A percentile compares a stretch with the other conserved stretches of the same genome.
Conservation (phyloP, 1,140 invertebrate genomes). For the Maniola jurtina region DNA sequence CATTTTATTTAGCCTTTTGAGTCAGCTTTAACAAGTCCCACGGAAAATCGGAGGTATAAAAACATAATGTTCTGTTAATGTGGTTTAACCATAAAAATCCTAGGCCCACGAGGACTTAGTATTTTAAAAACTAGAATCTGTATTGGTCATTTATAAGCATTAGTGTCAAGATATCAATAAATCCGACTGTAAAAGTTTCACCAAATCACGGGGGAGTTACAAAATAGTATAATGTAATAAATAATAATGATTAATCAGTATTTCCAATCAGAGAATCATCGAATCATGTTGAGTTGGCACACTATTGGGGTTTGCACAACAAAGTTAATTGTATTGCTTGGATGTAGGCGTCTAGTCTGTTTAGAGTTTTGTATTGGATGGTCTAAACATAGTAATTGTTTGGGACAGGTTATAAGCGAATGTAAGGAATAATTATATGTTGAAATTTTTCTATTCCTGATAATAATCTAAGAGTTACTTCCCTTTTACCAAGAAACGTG, state of each 20-base stretch:
- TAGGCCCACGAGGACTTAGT: no score
- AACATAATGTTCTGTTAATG: no score
- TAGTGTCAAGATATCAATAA: constrained; percentile 1
- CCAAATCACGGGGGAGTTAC: background rate
- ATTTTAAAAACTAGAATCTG: no score
- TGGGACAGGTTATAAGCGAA: background rate
- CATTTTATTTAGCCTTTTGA: no score
- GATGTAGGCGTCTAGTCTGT: constrained; percentile 22
- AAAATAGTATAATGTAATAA: constrained; percentile 6
- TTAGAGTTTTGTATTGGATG: constrained; percentile 12
- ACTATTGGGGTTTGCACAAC: constrained; percentile 17
- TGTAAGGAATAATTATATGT: background rate
- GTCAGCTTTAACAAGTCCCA: no score
- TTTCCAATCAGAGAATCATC: constrained; percentile 16
- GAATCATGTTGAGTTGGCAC: constrained; percentile 1
- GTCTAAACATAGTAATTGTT: constrained; percentile 1
- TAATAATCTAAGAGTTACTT: no score
- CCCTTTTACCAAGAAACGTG: no score
- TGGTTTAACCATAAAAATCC: no score
- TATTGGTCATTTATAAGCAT: background rate
- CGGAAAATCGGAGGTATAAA: no score
- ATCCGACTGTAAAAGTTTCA: background rate
- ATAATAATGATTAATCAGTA: constrained; percentile 21
- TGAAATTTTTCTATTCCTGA: no score
- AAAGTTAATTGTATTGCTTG: constrained; percentile 17